Evolutionary conservation across 37 sponge, comb jelly and placozoan species (phyloP), one percentile per base, ranked within the genome.

Genomic region (Tethya wilhelma): DNA sequence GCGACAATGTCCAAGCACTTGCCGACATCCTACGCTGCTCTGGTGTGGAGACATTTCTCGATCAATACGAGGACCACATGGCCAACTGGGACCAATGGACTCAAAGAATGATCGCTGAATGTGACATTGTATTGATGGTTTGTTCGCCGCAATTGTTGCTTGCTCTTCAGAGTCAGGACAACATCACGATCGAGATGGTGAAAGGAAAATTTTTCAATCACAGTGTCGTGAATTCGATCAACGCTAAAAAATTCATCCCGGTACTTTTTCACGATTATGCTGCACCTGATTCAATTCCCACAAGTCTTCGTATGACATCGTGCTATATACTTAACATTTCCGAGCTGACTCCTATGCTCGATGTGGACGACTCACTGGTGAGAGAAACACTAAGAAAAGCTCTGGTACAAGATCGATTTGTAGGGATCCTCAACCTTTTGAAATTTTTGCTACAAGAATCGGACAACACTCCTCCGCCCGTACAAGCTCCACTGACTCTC

Each of bases 21-120:
- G 82, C 82, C 14, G 73, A 72, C 49, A 33, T 81, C 26, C 49
- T 81, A 45, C 28, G 0, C 37, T 19, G 29, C 11, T 22, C 33
- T 43, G 42, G 73, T 72, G 73, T n/a, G n/a, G n/a, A n/a, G n/a
- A n/a, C n/a, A n/a, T n/a, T n/a, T n/a, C n/a, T n/a, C 32, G 80
- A 80, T 58, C 44, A 40, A 44, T 72, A 83, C 58, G 58, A 40
- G 28, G 58, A 67, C 1, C 68, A 75, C 2, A 57, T 30, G 9
- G 11, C 26, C 2, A 74, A 74, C 68, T 83, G 84, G 84, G 56
- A 38, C 58, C 26, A 2, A 0, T 83, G 84, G 84, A 83, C 84
- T 0, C 59, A 74, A 57, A 36, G n/a, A 23, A 67, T 36, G 67
- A 83, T 83, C 41, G 38, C 38, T 34, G 58, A 67, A 38, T 67